A percentile compares a stretch with the other conserved stretches of the same genome.
Evolutionary conservation across 2,888 invertebrate genomes (phyloP).

Genomic region (Tortrix viridana): DNA sequence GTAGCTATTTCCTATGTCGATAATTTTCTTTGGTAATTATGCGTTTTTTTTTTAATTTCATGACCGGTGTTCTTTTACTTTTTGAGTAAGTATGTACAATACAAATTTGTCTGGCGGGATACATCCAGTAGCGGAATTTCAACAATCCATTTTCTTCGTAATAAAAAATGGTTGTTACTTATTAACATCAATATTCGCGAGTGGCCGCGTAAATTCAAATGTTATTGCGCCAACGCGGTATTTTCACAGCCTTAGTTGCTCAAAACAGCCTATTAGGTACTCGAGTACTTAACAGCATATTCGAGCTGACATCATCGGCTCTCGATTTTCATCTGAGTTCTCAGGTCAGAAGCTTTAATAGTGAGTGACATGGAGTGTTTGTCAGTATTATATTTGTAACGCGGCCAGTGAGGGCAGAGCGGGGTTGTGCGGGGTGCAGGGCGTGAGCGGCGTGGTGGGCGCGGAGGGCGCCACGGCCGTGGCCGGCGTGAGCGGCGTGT

Average conservation of each 20-base stretch:
- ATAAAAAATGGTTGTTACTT: background rate
- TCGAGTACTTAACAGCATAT: background rate
- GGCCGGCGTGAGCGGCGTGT: slow-evolving; percentile 62
- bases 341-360: background rate
- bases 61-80: background rate
- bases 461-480: slow-evolving; percentile 66
- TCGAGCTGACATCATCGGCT: slow-evolving; percentile 4
- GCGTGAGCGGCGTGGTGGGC: slow-evolving; percentile 66
- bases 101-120: no score
- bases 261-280: background rate
- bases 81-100: no score
- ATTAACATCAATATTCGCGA: background rate
- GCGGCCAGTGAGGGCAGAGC: slow-evolving; percentile 63
- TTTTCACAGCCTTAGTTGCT: slow-evolving; percentile 30
- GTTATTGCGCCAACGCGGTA: slow-evolving; percentile 20
- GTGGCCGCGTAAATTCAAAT: background rate
- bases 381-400: slow-evolving; percentile 62
- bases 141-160: background rate
- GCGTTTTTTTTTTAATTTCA: background rate
- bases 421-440: slow-evolving; percentile 62
- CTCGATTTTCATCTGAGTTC: background rate
- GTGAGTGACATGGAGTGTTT: fast-evolving
- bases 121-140: no score
- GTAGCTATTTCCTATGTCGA: slow-evolving; percentile 31
- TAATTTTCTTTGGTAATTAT: slow-evolving; percentile 39